These are phyloP conservation scores for Ailuropoda melanoleuca DNA, from an alignment of 2,113 vertebrate species.

Conservation along the genomic window DNA sequence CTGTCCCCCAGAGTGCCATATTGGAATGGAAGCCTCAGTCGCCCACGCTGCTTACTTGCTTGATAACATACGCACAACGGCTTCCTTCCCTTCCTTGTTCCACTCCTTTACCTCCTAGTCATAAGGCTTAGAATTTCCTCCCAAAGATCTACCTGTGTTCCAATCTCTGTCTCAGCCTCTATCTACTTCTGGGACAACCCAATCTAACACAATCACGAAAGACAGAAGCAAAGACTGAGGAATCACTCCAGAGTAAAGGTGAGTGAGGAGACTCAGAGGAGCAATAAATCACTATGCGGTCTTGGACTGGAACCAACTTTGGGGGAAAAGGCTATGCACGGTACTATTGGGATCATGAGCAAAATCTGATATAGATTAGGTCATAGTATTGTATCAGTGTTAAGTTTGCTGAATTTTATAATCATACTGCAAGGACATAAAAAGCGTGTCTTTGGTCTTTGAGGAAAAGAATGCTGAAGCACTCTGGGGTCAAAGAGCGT, in stretches of 20 bases:
- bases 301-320: no score
- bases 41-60: not conserved
- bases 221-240: not conserved
- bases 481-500: not conserved
- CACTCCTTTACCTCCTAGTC: not conserved
- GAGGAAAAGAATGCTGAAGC: not conserved
- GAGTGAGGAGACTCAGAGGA: not conserved
- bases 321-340: not conserved
- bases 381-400: fast-evolving
- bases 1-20: not conserved
- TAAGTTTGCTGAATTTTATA: not conserved
- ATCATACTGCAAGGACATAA: no score
- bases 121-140: not conserved
- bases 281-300: fast-evolving
- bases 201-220: not conserved
- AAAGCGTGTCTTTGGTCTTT: not conserved
- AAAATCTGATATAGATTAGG: not conserved
- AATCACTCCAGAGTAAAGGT: fast-evolving
- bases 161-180: not conserved
- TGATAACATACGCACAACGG: not conserved
- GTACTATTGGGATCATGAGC: not conserved
- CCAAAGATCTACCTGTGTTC: not conserved
- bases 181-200: not conserved
- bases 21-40: not conserved
- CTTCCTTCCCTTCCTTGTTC: not conserved